Conservation (phyloP, 2,113 vertebrate species). For the Corydoras maculifer region DNA sequence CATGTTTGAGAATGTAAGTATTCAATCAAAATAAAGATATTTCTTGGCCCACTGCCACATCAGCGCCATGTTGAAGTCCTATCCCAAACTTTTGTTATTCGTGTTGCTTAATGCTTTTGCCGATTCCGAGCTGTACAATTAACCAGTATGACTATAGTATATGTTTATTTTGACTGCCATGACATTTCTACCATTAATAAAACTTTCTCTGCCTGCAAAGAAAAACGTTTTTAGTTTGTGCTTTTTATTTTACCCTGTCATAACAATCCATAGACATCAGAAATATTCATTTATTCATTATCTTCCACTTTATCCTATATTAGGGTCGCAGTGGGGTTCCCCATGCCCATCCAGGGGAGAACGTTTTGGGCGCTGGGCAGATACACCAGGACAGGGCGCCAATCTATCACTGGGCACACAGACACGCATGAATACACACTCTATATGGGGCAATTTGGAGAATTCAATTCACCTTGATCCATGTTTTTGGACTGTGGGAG, state of each 20-base stretch:
- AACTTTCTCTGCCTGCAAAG: constrained; percentile 59
- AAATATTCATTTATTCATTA: too few relatives aligned
- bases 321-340: too few relatives aligned
- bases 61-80: neutral
- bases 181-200: constrained; percentile 59
- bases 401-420: too few relatives aligned
- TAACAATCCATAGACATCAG: too few relatives aligned
- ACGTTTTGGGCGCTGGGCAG: too few relatives aligned
- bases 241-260: neutral
- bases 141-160: neutral
- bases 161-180: constrained; percentile 40
- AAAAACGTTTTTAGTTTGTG: neutral
- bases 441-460: too few relatives aligned
- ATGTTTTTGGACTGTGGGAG: too few relatives aligned
- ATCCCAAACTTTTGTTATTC: neutral
- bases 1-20: constrained; percentile 61
- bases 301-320: too few relatives aligned
- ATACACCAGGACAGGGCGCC: too few relatives aligned
- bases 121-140: neutral
- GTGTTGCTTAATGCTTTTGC: neutral
- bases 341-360: too few relatives aligned
- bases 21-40: constrained; percentile 84
- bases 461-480: too few relatives aligned
- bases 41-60: constrained; percentile 33
- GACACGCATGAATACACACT: too few relatives aligned